Evolutionary conservation across 2,888 invertebrate species (phyloP).

Genomic region (Calephelis perditalis): DNA sequence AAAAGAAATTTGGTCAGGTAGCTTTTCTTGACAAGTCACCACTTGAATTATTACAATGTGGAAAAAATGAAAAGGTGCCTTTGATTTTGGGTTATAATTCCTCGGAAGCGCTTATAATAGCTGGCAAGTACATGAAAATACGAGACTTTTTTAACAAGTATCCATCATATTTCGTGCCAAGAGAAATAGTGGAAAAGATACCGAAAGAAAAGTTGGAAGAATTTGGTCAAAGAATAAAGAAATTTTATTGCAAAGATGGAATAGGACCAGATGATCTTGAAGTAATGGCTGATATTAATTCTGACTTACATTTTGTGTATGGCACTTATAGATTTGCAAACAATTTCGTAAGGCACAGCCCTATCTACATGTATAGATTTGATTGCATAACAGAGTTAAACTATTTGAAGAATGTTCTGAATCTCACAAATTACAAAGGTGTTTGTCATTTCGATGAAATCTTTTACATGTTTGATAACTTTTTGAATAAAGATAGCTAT

Average conservation of each 20-base stretch:
- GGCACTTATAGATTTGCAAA: slow-evolving; percentile 45
- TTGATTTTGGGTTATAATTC: slow-evolving; percentile 51
- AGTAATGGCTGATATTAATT: slow-evolving; percentile 39
- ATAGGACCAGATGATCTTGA: slow-evolving; percentile 34
- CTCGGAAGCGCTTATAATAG: slow-evolving; percentile 45
- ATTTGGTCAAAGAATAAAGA: slow-evolving; percentile 43
- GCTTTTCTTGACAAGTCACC: slow-evolving; percentile 46
- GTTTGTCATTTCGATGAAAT: slow-evolving; percentile 70
- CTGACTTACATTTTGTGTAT: slow-evolving; percentile 42
- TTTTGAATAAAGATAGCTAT: slow-evolving; percentile 44
- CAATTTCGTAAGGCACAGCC: slow-evolving; percentile 36
- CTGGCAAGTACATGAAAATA: slow-evolving; percentile 36
- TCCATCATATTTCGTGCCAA: slow-evolving; percentile 43
- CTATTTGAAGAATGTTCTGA: slow-evolving; percentile 38
- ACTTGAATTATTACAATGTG: slow-evolving; percentile 35
- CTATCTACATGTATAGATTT: slow-evolving; percentile 49
- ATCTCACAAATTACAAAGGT: slow-evolving; percentile 41
- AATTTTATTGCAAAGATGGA: slow-evolving; percentile 43
- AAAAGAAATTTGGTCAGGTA: slow-evolving; percentile 41
- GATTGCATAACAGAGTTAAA: slow-evolving; percentile 49
- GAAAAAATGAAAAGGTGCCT: slow-evolving; percentile 44
- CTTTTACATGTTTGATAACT: slow-evolving; percentile 58
- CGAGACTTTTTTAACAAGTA: slow-evolving; percentile 37
- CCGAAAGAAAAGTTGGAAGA: slow-evolving; percentile 35
- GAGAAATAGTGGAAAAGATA: slow-evolving; percentile 39